Percentiles rank a stretch among this genome's conserved stretches.
phyloP scores from a whole-genome alignment of 2,888 invertebrate genomes.

The Pachydiplax longipennis region DNA sequence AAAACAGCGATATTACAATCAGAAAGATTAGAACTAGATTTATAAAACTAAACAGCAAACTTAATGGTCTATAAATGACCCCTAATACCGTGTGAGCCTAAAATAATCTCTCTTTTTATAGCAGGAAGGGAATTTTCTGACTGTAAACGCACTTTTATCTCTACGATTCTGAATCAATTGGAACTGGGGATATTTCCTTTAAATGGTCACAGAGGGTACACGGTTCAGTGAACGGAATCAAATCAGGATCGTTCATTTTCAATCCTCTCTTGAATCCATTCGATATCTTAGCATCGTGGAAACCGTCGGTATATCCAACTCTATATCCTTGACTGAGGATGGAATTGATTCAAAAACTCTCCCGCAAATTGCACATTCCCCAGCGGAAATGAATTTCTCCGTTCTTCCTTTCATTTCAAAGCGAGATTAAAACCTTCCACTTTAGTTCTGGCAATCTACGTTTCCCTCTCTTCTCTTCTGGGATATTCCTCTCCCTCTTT shows the following conservation, averaged over 20 bases:
- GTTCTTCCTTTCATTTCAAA: slow-evolving; percentile 8
- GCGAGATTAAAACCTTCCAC: slow-evolving; percentile 7
- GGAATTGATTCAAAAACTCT: slow-evolving; percentile 21
- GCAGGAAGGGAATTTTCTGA: background rate
- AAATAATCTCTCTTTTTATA: too few relatives aligned
- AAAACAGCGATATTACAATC: too few relatives aligned
- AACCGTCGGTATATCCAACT: background rate
- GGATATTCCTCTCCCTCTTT: background rate
- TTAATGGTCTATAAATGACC: too few relatives aligned
- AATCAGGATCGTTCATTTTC: background rate
- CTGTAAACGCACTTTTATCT: background rate
- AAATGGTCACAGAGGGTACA: background rate
- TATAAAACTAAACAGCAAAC: too few relatives aligned
- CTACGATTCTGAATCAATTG: background rate
- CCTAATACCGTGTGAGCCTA: too few relatives aligned
- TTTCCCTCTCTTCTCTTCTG: background rate
- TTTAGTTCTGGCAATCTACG: background rate
- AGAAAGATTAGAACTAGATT: too few relatives aligned
- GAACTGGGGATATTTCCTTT: background rate
- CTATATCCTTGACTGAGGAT: background rate
- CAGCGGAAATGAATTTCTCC: background rate
- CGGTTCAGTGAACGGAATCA: slow-evolving; percentile 22
- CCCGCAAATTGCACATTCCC: slow-evolving; percentile 19
- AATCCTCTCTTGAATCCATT: background rate
- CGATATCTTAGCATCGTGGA: background rate